Evolutionary conservation across 2,888 invertebrate species (phyloP).

Genomic region (Steinernema carpocapsae): DNA sequence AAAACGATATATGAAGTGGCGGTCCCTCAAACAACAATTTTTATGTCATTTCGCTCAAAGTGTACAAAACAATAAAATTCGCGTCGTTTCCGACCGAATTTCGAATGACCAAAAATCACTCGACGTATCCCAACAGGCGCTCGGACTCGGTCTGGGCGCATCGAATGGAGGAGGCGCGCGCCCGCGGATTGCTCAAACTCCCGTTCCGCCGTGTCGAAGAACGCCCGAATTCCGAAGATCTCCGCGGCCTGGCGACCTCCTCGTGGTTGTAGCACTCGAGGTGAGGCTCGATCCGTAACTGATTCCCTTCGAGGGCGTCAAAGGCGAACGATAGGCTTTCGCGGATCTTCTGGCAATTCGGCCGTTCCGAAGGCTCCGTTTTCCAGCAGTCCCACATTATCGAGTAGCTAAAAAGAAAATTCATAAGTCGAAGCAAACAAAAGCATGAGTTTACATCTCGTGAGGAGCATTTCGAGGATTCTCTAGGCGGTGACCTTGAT

Average conservation of each 20-base stretch:
- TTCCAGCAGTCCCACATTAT: slow-evolving; percentile 4
- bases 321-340: not conserved
- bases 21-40: not conserved
- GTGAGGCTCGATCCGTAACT: not conserved
- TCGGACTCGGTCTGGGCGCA: slow-evolving; percentile 11
- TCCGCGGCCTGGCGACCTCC: not conserved
- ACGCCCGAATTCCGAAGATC: not conserved
- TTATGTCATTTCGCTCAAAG: not conserved
- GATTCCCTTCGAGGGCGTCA: slow-evolving; percentile 15
- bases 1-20: not conserved
- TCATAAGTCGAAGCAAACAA: not conserved
- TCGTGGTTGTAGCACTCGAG: slow-evolving; percentile 5
- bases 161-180: not conserved
- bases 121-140: slow-evolving; percentile 4
- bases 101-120: not conserved
- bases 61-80: slow-evolving; percentile 22
- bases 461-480: not conserved
- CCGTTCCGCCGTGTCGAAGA: not conserved
- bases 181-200: too few relatives aligned
- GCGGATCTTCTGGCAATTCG: not conserved
- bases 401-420: not conserved
- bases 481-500: slow-evolving; percentile 15
- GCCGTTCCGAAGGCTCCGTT: not conserved
- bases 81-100: not conserved
- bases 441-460: not conserved